These are phyloP conservation scores for Polypedilum pembai DNA, from an alignment of 1,140 invertebrate species.

Conservation along the genomic window DNA sequence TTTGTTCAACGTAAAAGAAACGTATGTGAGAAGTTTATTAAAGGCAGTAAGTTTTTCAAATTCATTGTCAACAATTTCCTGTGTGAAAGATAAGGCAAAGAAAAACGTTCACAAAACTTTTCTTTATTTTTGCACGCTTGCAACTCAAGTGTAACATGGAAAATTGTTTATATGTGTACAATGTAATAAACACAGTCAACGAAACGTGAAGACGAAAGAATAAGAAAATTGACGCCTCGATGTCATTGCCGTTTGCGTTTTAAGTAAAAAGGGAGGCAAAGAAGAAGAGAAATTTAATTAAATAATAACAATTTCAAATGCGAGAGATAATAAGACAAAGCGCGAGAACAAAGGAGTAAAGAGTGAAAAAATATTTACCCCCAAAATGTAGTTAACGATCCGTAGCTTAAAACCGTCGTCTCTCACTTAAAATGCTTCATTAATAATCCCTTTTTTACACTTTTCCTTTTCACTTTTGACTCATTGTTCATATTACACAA, in stretches of 20 bases:
- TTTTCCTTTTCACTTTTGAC: conserved; percentile 1
- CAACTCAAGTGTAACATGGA: too few relatives aligned
- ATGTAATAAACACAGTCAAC: too few relatives aligned
- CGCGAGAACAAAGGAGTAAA: not conserved
- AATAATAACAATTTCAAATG: conserved; percentile 6
- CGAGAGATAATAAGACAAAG: not conserved
- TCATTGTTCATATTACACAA: not conserved
- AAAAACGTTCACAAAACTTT: too few relatives aligned
- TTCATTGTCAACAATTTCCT: not conserved
- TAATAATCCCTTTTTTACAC: conserved; percentile 24
- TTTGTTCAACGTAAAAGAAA: not conserved
- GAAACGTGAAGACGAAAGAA: too few relatives aligned
- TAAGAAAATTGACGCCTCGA: too few relatives aligned
- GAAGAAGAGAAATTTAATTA: conserved; percentile 17
- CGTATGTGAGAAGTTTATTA: not conserved
- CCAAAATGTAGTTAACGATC: conserved; percentile 1
- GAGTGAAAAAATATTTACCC: conserved; percentile 1
- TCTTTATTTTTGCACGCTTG: too few relatives aligned
- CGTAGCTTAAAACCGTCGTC: conserved; percentile 24
- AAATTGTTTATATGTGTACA: too few relatives aligned
- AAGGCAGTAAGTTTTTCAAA: not conserved
- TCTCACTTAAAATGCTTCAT: conserved; percentile 27
- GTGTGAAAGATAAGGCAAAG: not conserved
- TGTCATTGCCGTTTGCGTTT: too few relatives aligned
- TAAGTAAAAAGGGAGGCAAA: not conserved